These are phyloP conservation scores for Thymallus thymallus DNA, from an alignment of 2,113 vertebrate species.

Conservation along the genomic window DNA sequence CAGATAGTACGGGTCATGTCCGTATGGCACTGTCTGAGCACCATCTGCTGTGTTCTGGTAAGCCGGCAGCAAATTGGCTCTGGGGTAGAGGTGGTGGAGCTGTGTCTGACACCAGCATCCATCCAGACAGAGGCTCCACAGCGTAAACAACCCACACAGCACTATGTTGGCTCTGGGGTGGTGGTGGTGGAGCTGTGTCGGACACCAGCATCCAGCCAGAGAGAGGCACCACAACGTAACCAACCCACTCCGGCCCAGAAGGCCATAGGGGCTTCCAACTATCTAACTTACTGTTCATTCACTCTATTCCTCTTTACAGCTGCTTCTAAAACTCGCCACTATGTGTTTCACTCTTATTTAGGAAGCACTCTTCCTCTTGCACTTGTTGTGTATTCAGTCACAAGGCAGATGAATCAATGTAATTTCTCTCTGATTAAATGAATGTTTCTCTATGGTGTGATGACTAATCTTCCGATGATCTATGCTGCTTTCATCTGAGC, in stretches of 20 bases:
- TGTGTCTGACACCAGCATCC: too few species aligned
- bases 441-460: background rate
- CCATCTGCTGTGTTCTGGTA: conserved; percentile 34
- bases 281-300: conserved; percentile 13
- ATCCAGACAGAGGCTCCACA: too few species aligned
- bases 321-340: background rate
- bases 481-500: background rate
- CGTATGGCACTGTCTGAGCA: conserved; percentile 28
- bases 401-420: background rate
- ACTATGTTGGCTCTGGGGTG: conserved; percentile 26
- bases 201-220: conserved; percentile 11
- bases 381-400: too few species aligned
- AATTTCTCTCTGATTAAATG: too few species aligned
- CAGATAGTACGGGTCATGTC: background rate
- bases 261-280: background rate
- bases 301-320: background rate
- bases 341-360: too few species aligned
- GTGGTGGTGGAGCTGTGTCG: conserved; percentile 25
- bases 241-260: too few species aligned
- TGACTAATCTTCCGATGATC: background rate
- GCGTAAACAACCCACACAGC: too few species aligned
- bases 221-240: background rate
- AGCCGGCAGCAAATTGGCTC: background rate
- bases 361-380: too few species aligned
- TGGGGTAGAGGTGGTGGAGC: too few species aligned